Percentiles rank a stretch among this genome's conserved stretches.
Evolutionary conservation across 2,113 vertebrate genomes (phyloP).

Genomic region (Vulpes lagopus): DNA sequence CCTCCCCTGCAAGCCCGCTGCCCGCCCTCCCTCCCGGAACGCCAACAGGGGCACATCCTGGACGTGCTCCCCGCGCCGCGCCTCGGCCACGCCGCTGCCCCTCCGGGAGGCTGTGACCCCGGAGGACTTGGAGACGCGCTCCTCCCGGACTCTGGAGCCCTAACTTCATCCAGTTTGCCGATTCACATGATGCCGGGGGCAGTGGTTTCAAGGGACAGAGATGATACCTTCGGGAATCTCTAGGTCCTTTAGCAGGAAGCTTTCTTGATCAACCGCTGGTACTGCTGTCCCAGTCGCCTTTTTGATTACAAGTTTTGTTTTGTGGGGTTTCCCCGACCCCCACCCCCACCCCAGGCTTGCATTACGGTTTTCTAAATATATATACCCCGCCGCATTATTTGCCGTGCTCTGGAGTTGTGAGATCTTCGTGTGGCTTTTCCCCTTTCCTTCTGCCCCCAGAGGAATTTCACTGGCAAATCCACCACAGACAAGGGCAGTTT

Average conservation of each 20-base stretch:
- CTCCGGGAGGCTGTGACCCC: conserved; percentile 41
- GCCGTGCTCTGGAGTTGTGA: conserved; percentile 44
- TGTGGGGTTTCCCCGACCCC: too few relatives aligned
- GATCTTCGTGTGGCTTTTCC: conserved; percentile 28
- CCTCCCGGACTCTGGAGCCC: conserved; percentile 8
- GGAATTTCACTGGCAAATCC: conserved; percentile 53
- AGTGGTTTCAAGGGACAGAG: not conserved
- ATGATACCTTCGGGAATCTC: not conserved
- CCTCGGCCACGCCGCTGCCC: not conserved
- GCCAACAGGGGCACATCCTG: not conserved
- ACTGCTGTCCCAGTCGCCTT: conserved; percentile 1
- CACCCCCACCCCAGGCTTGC: not conserved
- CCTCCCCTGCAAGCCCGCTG: not conserved
- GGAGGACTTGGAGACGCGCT: not conserved
- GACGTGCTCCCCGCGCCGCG: not conserved
- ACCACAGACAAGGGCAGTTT: conserved; percentile 58
- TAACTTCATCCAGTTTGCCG: not conserved
- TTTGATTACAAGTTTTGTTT: conserved; percentile 44
- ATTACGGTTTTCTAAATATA: conserved; percentile 74
- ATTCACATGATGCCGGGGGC: not conserved
- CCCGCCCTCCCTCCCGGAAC: not conserved
- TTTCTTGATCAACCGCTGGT: not conserved
- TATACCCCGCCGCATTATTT: conserved; percentile 46
- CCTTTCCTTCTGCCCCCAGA: conserved; percentile 45
- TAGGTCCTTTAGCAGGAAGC: not conserved